Evolutionary conservation across 2,797 vertebrate genomes (phyloP).

Genomic region (Microchirus variegatus): DNA sequence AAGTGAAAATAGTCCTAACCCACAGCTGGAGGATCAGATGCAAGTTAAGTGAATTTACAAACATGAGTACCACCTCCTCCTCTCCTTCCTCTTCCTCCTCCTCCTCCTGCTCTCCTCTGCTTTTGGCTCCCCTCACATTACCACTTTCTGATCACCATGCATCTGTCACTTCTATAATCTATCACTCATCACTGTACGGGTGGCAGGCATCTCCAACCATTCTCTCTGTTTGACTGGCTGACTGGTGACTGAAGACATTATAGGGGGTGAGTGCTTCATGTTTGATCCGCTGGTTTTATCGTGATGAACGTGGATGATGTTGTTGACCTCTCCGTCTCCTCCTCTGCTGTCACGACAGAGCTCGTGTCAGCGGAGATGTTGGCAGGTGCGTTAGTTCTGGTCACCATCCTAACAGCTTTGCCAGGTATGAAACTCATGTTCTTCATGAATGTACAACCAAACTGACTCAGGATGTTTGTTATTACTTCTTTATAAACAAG

Average conservation of each 20-base stretch:
- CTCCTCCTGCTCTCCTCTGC: slow-evolving; percentile 23
- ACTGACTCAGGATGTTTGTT: not conserved
- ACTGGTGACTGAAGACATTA: slow-evolving; percentile 50
- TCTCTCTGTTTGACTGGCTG: slow-evolving; percentile 23
- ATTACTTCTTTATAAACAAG: not conserved
- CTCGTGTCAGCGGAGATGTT: slow-evolving; percentile 79
- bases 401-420: slow-evolving; percentile 69
- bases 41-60: slow-evolving; percentile 15
- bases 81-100: slow-evolving; percentile 28
- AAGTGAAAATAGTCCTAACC: slow-evolving; percentile 32
- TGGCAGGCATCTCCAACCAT: slow-evolving; percentile 9
- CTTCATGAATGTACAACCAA: not conserved
- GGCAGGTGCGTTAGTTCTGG: slow-evolving; percentile 72
- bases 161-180: slow-evolving; percentile 33
- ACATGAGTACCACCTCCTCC: slow-evolving; percentile 19
- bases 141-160: slow-evolving; percentile 31
- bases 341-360: slow-evolving; percentile 54
- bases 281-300: slow-evolving; percentile 7
- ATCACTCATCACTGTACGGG: slow-evolving; percentile 39
- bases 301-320: slow-evolving; percentile 5
- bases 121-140: slow-evolving; percentile 41
- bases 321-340: slow-evolving; percentile 17
- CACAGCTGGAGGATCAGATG: not conserved
- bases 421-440: slow-evolving; percentile 70
- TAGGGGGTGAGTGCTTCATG: slow-evolving; percentile 53